Conservation (phyloP, 2,797 vertebrate genomes). For the Buphagus erythrorhynchus region DNA sequence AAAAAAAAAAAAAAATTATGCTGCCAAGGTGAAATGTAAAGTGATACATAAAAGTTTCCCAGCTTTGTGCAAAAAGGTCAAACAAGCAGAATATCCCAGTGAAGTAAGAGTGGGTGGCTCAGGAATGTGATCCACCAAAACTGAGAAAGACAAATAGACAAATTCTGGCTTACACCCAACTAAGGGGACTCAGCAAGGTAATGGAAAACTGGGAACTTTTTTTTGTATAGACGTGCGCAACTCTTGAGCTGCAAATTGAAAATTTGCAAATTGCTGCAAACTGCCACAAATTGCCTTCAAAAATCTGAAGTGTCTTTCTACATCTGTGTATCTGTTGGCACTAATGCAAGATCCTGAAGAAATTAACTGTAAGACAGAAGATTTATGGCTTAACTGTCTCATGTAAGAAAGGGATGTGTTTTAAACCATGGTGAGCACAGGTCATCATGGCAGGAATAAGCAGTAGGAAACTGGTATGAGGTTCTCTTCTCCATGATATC, state of each 20-base stretch:
- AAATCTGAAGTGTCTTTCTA: background rate
- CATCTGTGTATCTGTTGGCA: background rate
- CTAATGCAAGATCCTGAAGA: background rate
- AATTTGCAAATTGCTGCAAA: no score
- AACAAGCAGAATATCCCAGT: background rate
- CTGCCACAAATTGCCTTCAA: no score
- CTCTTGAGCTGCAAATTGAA: background rate
- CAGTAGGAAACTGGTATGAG: background rate
- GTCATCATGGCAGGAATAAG: background rate
- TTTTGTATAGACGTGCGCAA: background rate
- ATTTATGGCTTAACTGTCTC: background rate
- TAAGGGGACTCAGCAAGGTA: background rate
- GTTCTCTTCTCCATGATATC: background rate
- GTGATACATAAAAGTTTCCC: background rate
- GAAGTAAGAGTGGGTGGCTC: background rate
- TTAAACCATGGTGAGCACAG: background rate
- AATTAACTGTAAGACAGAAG: background rate
- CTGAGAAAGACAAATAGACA: background rate
- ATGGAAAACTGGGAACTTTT: background rate
- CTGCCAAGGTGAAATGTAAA: background rate
- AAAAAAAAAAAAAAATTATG: background rate
- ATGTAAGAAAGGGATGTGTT: background rate
- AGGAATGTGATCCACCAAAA: background rate
- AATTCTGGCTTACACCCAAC: background rate
- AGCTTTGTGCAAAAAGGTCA: background rate